Base-by-base conservation (phyloP, 2,113 vertebrate species). In the Grantiella picta region DNA sequence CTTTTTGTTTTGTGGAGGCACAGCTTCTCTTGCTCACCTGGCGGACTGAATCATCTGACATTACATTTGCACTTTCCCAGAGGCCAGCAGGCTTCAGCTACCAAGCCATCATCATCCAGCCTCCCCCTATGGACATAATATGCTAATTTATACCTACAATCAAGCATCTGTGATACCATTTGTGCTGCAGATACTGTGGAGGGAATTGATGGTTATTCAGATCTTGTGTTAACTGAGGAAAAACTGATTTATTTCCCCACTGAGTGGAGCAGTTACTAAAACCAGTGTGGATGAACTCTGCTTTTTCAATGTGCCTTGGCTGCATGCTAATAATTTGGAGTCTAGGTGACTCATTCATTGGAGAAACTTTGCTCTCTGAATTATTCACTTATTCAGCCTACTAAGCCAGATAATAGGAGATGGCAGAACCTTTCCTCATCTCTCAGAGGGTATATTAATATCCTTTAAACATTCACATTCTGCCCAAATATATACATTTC, bases 141-240 rank as follows among this genome's bases (percentile, higher is more conserved):
- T 91, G 94, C 90, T 97, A 92, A 97, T 96, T 96, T 95, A 95
- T 96, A 90, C 81, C 88, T 87, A 95, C 93, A 91, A 97, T 95
- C 93, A 96, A 97, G 83, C 95, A 95, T 95, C 95, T 97, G 92
- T 95, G 92, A 96, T 96, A 91, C 91, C 94, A 97, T 97, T 95
- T 96, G 96, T 95, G 91, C 94, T 88, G 91, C 81, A 95, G 91
- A 91, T 81, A 95, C 82, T 81, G 70, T 83, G 90, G 82, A 79
- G 54, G 76, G 87, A 96, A 91, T 75, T 95, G 83, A 95, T 91
- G 85, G 90, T 92, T 95, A 90, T 90, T 93, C 94, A 71, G 90
- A 92, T 90, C 90, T 87, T 90, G 81, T 81, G 56, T 49, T 92
- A 96, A 94, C 83, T 73, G 90, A 95, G 86, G 80, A 90, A 97